Evolutionary conservation across 2,113 vertebrate species (phyloP).

Genomic region (Morone saxatilis): DNA sequence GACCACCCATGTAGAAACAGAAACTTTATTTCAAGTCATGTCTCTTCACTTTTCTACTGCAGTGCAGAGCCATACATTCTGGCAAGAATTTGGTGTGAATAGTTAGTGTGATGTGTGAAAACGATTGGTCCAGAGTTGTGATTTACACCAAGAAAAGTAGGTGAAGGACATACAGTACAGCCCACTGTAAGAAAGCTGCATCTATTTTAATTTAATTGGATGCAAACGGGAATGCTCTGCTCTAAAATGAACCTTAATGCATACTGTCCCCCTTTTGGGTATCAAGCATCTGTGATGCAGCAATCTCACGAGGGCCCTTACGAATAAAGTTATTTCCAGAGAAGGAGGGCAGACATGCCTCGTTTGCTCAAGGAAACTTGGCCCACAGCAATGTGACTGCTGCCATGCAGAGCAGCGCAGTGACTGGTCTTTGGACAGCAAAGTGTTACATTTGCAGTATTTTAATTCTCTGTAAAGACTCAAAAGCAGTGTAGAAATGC

Average conservation of each 20-base stretch:
- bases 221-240: conserved; percentile 9
- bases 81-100: conserved; percentile 25
- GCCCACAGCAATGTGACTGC: conserved; percentile 56
- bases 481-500: conserved; percentile 74
- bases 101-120: conserved; percentile 22
- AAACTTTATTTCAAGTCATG: not conserved
- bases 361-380: conserved; percentile 74
- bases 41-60: not conserved
- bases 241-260: conserved; percentile 29
- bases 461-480: conserved; percentile 76
- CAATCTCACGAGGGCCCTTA: conserved; percentile 51
- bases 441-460: conserved; percentile 82
- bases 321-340: conserved; percentile 65
- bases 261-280: conserved; percentile 36
- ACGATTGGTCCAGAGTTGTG: not conserved
- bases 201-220: conserved; percentile 30
- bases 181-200: conserved; percentile 25
- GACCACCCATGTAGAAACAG: conserved; percentile 2
- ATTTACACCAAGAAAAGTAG: conserved; percentile 15
- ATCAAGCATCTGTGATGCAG: conserved; percentile 55
- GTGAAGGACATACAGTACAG: conserved; percentile 22
- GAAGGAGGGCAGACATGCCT: conserved; percentile 70
- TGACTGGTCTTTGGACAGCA: conserved; percentile 73
- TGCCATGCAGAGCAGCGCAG: conserved; percentile 69
- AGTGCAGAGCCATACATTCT: not conserved